Base-by-base conservation (phyloP, 2,888 invertebrate genomes). In the Microctonus brassicae region DNA sequence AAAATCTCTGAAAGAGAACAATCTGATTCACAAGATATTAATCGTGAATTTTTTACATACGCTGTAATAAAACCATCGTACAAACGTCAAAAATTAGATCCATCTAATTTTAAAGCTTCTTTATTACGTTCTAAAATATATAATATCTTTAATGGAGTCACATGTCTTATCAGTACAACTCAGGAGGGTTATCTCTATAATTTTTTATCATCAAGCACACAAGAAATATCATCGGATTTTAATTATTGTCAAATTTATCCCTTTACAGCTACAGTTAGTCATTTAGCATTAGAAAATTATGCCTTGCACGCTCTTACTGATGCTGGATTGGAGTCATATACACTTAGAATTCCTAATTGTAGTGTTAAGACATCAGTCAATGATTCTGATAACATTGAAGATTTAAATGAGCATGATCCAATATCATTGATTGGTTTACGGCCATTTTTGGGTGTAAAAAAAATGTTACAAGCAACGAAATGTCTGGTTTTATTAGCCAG, bases 301-400 rank as follows among this genome's bases (percentile, higher is more conserved):
- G 90, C 92, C 61, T 84, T 94, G n/a, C 94, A 94, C 83, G 94
- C 94, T 0, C 87, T 94, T 20, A 94, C 94, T 0, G 92, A 92
- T 74, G 92, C 92, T 70, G 94, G 94, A 0, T 88, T 95, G 53
- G 94, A 95, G 86, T 92, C 94, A 0, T 95, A 94, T 81, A 94
- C 94, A 0, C 70, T 86, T 13, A 80, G 85, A 26, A 89, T 92
- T 65, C 91, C 92, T 0, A 92, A 93, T 80, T 89, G 91, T 74
- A 29, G 29, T 2, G 83, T 92, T 1, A 90, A 91, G 65, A 89
- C 89, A 75, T 88, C 87, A 55, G 82, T 88, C 1, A 88, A 89
- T 65, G 82, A 86, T n/a, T 80, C 88, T 11, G 89, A 90, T 77
- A 84, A 88, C 69, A 80, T 87, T 4, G 88, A 87, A 76, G 87